Percentiles rank a stretch among this genome's conserved stretches.
Conservation (phyloP, 2,797 vertebrate genomes). For the Sebastiscus tertius region DNA sequence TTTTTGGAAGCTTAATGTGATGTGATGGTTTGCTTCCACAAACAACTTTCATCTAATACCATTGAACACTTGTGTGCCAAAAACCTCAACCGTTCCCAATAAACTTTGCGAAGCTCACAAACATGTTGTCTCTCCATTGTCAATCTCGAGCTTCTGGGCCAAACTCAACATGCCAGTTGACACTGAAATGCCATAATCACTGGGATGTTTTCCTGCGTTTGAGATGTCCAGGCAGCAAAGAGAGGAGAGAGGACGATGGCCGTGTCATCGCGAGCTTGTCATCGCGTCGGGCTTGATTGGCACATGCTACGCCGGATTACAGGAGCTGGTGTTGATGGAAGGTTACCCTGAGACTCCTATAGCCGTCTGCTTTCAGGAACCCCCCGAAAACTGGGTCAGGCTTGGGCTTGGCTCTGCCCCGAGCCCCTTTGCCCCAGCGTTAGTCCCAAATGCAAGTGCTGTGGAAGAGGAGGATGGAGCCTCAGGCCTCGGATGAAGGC, state of each 20-base stretch:
- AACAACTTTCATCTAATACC: conserved; percentile 49
- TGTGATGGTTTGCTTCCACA: conserved; percentile 49
- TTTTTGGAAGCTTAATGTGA: conserved; percentile 13
- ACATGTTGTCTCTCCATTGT: conserved; percentile 68
- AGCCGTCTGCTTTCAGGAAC: conserved; percentile 58
- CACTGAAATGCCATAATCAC: conserved; percentile 80
- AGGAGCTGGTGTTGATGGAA: conserved; percentile 74
- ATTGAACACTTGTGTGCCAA: conserved; percentile 51
- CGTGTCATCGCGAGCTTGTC: conserved; percentile 77
- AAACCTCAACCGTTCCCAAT: conserved; percentile 57
- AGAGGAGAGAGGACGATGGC: conserved; percentile 62
- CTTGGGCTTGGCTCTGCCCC: conserved; percentile 52
- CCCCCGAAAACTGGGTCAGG: conserved; percentile 77
- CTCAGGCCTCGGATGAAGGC: conserved; percentile 59
- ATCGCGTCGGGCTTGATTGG: conserved; percentile 71
- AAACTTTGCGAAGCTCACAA: conserved; percentile 65
- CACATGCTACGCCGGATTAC: conserved; percentile 77
- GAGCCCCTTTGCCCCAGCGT: conserved; percentile 52
- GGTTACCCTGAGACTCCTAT: conserved; percentile 66
- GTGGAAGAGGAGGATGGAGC: conserved; percentile 54
- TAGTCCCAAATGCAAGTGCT: conserved; percentile 48
- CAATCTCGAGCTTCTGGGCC: conserved; percentile 63
- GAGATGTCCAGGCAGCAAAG: conserved; percentile 72
- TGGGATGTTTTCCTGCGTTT: conserved; percentile 71
- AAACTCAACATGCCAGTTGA: conserved; percentile 78